Evolutionary conservation across 2,113 vertebrate species (phyloP).

Genomic region (Dipodomys stephensi): DNA sequence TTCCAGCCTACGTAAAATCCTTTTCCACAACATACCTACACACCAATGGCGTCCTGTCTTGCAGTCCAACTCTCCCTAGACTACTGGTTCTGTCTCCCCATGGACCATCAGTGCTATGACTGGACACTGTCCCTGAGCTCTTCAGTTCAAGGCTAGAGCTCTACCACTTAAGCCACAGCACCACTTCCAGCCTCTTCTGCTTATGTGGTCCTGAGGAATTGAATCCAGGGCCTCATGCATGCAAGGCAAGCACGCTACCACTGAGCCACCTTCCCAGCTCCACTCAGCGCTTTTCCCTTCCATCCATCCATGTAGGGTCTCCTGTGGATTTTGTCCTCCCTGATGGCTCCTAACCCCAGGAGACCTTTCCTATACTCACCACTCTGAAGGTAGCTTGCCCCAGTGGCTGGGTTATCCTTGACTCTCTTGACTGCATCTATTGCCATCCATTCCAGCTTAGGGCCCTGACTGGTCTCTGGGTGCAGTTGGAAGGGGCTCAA

Average conservation of each 20-base stretch:
- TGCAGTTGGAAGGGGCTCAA: background rate
- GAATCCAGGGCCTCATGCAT: no score
- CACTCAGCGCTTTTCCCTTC: background rate
- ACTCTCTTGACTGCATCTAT: background rate
- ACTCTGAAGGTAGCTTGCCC: background rate
- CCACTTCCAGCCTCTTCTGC: no score
- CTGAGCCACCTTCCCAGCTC: background rate
- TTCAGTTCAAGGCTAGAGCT: no score
- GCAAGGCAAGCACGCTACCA: no score
- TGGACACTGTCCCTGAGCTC: no score
- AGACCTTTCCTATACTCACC: background rate
- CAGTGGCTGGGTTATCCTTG: background rate
- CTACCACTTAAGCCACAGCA: no score
- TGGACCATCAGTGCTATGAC: no score
- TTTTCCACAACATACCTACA: background rate
- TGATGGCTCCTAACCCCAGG: rapidly evolving
- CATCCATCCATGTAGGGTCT: background rate
- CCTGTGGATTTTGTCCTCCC: background rate
- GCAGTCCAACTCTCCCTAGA: background rate
- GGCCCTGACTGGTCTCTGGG: background rate
- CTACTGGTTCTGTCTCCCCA: background rate
- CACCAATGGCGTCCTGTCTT: background rate
- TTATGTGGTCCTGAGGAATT: no score
- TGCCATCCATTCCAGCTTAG: background rate
- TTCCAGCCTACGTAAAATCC: background rate